These are phyloP conservation scores for Chironomus striatipennis DNA, from an alignment of 1,140 invertebrate genomes.

Conservation along the genomic window DNA sequence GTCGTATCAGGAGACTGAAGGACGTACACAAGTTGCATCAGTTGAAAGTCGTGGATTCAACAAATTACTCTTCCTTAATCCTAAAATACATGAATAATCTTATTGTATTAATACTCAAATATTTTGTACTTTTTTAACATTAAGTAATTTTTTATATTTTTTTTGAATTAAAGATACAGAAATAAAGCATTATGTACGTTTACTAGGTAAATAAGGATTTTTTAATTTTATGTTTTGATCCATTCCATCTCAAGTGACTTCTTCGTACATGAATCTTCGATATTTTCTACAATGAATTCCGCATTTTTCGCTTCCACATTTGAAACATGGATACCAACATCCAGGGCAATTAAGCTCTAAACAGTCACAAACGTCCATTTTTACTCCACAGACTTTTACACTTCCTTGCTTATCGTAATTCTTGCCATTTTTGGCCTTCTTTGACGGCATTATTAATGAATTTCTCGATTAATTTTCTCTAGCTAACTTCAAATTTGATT, in stretches of 20 bases:
- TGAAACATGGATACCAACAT: neutral
- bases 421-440: no score
- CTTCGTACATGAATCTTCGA: neutral
- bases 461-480: no score
- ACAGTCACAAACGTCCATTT: neutral
- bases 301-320: neutral
- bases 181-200: no score
- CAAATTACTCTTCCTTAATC: slow-evolving; percentile 27
- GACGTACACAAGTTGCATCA: slow-evolving; percentile 46
- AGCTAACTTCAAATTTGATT: no score
- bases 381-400: no score
- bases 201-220: no score
- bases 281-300: neutral
- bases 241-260: neutral
- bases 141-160: neutral
- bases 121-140: neutral
- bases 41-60: slow-evolving; percentile 50
- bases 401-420: no score
- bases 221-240: neutral
- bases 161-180: no score
- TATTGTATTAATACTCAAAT: neutral
- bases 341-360: neutral
- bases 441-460: no score
- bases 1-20: slow-evolving; percentile 29
- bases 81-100: neutral